Evolutionary conservation across 2,888 invertebrate species (phyloP).

Genomic region (Himalopsyche tibetana): DNA sequence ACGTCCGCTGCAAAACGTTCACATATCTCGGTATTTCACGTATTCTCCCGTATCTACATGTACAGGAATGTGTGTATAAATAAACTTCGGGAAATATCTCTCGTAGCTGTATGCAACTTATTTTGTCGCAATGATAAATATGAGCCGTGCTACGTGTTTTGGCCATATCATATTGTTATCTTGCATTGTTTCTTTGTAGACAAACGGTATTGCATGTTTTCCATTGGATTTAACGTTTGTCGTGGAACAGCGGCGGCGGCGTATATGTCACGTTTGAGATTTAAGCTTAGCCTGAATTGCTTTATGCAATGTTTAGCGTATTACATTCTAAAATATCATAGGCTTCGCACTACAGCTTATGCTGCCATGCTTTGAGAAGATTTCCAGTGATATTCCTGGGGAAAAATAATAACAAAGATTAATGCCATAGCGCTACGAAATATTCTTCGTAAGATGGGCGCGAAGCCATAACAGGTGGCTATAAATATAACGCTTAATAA

Average conservation of each 20-base stretch:
- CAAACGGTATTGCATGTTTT: conserved; percentile 39
- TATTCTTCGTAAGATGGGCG: too few relatives aligned
- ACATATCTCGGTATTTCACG: neutral
- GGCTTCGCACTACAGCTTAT: too few relatives aligned
- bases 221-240: conserved; percentile 21
- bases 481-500: too few relatives aligned
- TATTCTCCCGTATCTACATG: neutral
- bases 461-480: too few relatives aligned
- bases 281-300: neutral
- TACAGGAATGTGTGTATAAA: conserved; percentile 20
- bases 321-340: too few relatives aligned
- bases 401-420: too few relatives aligned
- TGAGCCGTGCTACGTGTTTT: conserved; percentile 35
- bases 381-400: too few relatives aligned
- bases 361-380: too few relatives aligned
- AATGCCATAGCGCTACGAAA: too few relatives aligned
- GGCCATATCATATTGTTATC: conserved; percentile 41
- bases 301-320: neutral
- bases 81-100: conserved; percentile 19
- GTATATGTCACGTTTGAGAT: neutral
- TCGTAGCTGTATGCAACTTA: conserved; percentile 27
- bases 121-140: conserved; percentile 52
- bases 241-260: neutral
- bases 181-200: conserved; percentile 13
- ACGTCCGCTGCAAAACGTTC: conserved; percentile 15